phyloP scores from a whole-genome alignment of 2,888 invertebrate species.

The Acanthococcus lagerstroemiae region DNA sequence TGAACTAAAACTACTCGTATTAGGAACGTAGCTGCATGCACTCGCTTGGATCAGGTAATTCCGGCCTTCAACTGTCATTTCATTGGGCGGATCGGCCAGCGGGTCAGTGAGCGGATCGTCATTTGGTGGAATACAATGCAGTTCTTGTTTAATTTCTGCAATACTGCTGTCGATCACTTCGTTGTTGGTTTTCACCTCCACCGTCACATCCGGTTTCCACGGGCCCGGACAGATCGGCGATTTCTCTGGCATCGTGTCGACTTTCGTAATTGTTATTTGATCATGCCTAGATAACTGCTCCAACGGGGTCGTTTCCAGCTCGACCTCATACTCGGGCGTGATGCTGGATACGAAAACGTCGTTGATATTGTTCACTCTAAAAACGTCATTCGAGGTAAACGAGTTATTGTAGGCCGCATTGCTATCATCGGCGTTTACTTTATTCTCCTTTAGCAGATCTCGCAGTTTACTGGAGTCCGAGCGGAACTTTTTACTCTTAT shows the following conservation, averaged over 20 bases:
- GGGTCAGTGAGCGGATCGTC: no score
- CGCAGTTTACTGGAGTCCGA: not conserved
- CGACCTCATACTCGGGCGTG: constrained; percentile 20
- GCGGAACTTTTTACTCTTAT: constrained; percentile 13
- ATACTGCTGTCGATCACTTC: not conserved
- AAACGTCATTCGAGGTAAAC: constrained; percentile 2
- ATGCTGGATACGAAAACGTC: constrained; percentile 14
- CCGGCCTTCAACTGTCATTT: no score
- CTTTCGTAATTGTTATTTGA: constrained; percentile 16
- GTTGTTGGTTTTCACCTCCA: not conserved
- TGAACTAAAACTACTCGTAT: no score
- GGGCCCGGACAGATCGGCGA: not conserved
- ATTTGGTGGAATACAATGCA: no score
- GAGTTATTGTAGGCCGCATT: constrained; percentile 8
- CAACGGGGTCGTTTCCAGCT: constrained; percentile 12
- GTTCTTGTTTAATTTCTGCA: not conserved
- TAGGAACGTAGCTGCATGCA: no score
- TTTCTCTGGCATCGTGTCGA: not conserved
- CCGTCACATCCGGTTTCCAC: not conserved
- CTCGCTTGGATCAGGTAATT: no score
- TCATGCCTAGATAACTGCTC: constrained; percentile 7
- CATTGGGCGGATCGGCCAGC: no score
- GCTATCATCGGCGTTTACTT: not conserved
- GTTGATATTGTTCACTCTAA: constrained; percentile 8
- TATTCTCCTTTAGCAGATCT: not conserved